Conservation (phyloP, 2,113 vertebrate genomes). For the Catagonus wagneri region DNA sequence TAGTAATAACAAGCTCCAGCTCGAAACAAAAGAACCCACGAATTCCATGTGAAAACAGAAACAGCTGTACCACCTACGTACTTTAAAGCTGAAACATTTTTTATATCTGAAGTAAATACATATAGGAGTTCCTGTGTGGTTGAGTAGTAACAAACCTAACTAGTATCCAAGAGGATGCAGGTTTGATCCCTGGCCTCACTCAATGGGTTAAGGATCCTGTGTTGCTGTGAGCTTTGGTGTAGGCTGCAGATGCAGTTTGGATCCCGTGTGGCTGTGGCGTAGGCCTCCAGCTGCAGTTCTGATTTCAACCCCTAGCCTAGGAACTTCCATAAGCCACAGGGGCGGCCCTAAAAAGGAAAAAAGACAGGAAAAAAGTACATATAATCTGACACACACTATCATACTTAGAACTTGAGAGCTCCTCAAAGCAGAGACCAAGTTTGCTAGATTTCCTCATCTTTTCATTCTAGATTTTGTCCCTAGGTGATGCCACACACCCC, state of each 20-base stretch:
- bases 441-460: not conserved
- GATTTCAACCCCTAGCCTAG: no score
- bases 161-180: no score
- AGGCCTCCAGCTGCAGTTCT: no score
- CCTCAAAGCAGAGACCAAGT: not conserved
- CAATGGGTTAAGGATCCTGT: no score
- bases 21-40: constrained; percentile 11
- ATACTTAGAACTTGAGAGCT: not conserved
- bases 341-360: no score
- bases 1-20: not conserved
- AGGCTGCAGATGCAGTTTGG: no score
- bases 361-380: not conserved
- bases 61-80: not conserved
- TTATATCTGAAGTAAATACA: not conserved
- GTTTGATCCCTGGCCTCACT: no score
- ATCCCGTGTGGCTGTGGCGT: no score
- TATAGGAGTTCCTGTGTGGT: no score
- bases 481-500: not conserved
- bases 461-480: not conserved
- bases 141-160: no score
- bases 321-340: no score
- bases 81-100: constrained; percentile 4
- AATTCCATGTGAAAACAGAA: constrained; percentile 6
- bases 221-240: no score
- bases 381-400: not conserved